phyloP scores from a whole-genome alignment of 2,888 invertebrate genomes.

The Andrena hattorfiana region DNA sequence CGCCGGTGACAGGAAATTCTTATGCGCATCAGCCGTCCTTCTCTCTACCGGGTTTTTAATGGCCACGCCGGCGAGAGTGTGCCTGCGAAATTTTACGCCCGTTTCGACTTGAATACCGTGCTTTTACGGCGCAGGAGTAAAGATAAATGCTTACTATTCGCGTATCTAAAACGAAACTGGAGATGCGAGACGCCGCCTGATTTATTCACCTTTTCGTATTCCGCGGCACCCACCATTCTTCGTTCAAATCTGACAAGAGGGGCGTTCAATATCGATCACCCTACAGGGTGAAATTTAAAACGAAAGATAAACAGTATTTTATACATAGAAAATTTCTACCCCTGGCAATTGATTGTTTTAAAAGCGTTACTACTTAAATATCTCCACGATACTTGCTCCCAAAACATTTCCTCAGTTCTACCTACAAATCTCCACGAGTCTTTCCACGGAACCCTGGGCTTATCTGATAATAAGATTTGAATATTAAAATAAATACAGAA shows the following conservation, averaged over 20 bases:
- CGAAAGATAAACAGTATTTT: too few species aligned
- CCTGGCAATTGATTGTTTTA: too few species aligned
- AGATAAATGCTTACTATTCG: constrained; percentile 36
- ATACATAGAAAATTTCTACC: too few species aligned
- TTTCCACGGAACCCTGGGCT: too few species aligned
- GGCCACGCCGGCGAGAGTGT: constrained; percentile 28
- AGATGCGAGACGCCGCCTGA: background rate
- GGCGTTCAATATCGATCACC: too few species aligned
- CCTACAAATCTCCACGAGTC: too few species aligned
- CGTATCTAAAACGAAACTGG: constrained; percentile 16
- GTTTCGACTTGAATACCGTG: constrained; percentile 2
- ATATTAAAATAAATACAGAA: too few species aligned
- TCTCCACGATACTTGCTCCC: too few species aligned
- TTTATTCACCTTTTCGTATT: background rate
- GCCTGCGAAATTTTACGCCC: constrained; percentile 24
- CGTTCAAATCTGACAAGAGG: background rate
- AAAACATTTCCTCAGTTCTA: too few species aligned
- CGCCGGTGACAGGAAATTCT: constrained; percentile 17
- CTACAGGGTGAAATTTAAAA: too few species aligned
- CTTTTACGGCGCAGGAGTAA: constrained; percentile 12
- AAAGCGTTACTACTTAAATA: too few species aligned
- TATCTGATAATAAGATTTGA: too few species aligned
- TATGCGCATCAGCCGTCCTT: background rate
- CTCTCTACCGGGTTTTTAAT: constrained; percentile 10
- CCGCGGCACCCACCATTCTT: background rate